These are phyloP conservation scores for Furcifer pardalis DNA, from an alignment of 2,797 vertebrate genomes.

Conservation along the genomic window DNA sequence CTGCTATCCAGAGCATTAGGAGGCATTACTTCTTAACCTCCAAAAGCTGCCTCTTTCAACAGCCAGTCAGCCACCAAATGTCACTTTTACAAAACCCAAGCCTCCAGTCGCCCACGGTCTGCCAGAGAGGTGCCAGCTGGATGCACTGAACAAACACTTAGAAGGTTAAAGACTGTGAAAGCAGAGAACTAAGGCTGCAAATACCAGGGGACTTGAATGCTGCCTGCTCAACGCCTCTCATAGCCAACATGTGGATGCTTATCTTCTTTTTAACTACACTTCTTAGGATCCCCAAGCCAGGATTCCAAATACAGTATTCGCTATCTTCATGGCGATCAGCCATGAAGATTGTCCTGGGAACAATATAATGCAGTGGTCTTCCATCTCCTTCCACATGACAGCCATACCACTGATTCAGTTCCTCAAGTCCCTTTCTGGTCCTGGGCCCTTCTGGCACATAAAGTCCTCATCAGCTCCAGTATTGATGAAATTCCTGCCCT, in stretches of 20 bases:
- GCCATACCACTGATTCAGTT: no score
- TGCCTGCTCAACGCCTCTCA: background rate
- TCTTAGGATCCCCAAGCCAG: background rate
- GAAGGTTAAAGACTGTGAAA: constrained; percentile 9
- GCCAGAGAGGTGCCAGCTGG: background rate
- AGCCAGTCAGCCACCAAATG: background rate
- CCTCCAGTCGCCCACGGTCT: background rate
- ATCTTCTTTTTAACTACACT: background rate
- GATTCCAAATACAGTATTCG: no score
- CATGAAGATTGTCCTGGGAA: no score
- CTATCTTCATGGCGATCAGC: no score
- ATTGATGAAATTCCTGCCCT: no score
- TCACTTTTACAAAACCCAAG: constrained; percentile 1
- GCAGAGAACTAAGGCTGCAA: background rate
- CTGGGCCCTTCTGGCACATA: no score
- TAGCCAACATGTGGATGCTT: no score
- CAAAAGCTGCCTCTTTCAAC: background rate
- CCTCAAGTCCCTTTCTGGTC: no score
- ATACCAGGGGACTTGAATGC: background rate
- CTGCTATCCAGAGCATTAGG: background rate
- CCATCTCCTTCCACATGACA: no score
- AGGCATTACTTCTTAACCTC: no score
- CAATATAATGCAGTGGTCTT: no score
- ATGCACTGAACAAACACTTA: constrained; percentile 19
- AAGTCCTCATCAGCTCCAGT: no score